These are phyloP conservation scores for Argyrosomus regius DNA, from an alignment of 2,797 vertebrate genomes.

Conservation along the genomic window DNA sequence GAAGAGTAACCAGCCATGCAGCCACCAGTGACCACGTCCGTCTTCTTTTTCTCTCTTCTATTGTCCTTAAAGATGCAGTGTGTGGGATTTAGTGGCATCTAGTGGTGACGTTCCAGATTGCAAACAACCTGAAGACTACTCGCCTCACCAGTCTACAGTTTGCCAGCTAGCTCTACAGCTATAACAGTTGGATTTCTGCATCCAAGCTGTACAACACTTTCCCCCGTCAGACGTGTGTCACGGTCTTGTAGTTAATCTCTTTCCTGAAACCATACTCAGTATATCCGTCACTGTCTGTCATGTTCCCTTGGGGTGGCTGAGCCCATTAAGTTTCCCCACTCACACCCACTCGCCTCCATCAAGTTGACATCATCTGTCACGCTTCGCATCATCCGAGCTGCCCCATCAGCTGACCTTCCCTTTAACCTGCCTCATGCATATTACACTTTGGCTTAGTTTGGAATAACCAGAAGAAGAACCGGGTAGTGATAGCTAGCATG, in stretches of 20 bases:
- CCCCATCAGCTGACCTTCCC: background rate
- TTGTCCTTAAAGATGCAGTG: background rate
- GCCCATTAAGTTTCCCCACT: background rate
- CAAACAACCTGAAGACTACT: no score
- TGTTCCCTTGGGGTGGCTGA: background rate
- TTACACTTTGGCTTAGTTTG: background rate
- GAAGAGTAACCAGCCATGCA: background rate
- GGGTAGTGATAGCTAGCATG: background rate
- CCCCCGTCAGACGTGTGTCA: background rate
- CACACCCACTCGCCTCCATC: background rate
- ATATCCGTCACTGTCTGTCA: background rate
- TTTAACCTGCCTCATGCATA: slow-evolving; percentile 6
- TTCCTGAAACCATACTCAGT: background rate
- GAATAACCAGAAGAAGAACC: background rate
- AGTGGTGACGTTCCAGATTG: no score
- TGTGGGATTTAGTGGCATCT: no score
- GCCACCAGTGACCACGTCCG: background rate
- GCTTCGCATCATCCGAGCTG: slow-evolving; percentile 12
- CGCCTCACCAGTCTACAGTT: no score
- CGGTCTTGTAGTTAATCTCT: background rate
- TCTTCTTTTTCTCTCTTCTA: background rate
- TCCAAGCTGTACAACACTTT: background rate
- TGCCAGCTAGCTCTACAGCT: no score
- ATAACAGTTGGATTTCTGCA: background rate
- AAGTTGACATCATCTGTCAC: slow-evolving; percentile 2